Base-by-base conservation (phyloP, 2,113 vertebrate species). In the Bubo scandiacus region DNA sequence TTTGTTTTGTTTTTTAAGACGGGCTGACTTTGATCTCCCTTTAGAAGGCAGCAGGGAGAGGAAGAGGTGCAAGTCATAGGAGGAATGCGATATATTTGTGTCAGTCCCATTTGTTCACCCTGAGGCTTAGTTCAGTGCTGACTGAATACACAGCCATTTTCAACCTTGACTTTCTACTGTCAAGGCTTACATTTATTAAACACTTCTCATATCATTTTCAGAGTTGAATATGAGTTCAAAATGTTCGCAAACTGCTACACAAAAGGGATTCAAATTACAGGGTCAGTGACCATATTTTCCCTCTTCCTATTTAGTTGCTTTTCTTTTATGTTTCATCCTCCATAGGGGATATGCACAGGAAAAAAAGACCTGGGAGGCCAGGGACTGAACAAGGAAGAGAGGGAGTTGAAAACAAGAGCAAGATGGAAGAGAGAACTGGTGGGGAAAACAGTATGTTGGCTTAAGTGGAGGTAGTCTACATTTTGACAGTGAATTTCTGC, bases 191-290 rank as follows among this genome's bases (percentile, higher is more conserved):
- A 89, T 89, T 94, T 91, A 92, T 89, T 95, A 79, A 94, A 92
- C 70, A 79, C 73, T 72, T 78, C 81, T 92, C 52, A 15, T 71
- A 92, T 75, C 1, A 7, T 79, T 91, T 91, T 92, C 62, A 89
- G 80, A 95, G 95, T 94, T 94, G 94, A 97, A 94, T 54, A 72
- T 5, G 29, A 95, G 96, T 94, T 95, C 92, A 96, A 85, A 95
- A 85, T 70, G 58, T 92, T 94, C 77, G 49, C 36, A 89, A 85
- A 94, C 40, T 49, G 61, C 73, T 79, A 52, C 65, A 81, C 43
- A 92, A 92, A 94, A 85, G 26, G 15, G 70, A 92, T 86, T 93
- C 55, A 88, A 66, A 79, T 94, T 84, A 94, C 92, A 89, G 61
- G 73, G 77, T 94, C 83, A 91, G 73, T 63, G 52, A 95, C 52